phyloP scores from a whole-genome alignment of 2,797 vertebrate species.

The Emydoidea blandingii region DNA sequence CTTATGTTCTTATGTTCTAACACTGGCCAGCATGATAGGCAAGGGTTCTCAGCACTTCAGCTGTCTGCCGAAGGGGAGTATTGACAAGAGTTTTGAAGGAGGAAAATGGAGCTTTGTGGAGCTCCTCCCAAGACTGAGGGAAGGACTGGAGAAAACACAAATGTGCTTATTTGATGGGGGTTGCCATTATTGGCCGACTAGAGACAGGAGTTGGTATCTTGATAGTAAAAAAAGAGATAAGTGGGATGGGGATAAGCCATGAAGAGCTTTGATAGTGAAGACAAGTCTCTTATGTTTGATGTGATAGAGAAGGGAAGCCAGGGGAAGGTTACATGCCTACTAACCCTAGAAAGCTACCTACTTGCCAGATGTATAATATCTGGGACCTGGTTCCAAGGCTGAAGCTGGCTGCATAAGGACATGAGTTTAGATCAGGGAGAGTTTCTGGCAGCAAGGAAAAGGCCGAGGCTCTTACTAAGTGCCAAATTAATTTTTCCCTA shows the following conservation, averaged over 20 bases:
- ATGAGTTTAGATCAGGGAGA: neutral
- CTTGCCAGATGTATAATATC: neutral
- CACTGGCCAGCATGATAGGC: neutral
- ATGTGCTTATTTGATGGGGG: neutral
- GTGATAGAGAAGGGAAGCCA: neutral
- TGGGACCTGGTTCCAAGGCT: constrained; percentile 1
- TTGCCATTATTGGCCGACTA: neutral
- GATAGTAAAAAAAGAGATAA: neutral
- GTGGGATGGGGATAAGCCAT: too few relatives aligned
- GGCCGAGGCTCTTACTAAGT: constrained; percentile 3
- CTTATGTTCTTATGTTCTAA: too few relatives aligned
- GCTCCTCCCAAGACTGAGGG: neutral
- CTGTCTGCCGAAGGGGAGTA: neutral
- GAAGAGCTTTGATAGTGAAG: neutral
- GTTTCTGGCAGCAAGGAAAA: constrained; percentile 1
- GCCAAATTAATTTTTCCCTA: constrained; percentile 1
- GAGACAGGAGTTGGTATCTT: neutral
- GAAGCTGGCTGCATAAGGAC: neutral
- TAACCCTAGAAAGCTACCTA: neutral
- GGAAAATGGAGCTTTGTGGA: neutral
- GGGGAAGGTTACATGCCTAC: neutral
- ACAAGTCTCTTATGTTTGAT: neutral
- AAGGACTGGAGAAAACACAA: neutral
- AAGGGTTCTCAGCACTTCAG: neutral
- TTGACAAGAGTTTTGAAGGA: neutral